These are phyloP conservation scores for Lasiurus cinereus DNA, from an alignment of 2,113 vertebrate species.

Conservation along the genomic window DNA sequence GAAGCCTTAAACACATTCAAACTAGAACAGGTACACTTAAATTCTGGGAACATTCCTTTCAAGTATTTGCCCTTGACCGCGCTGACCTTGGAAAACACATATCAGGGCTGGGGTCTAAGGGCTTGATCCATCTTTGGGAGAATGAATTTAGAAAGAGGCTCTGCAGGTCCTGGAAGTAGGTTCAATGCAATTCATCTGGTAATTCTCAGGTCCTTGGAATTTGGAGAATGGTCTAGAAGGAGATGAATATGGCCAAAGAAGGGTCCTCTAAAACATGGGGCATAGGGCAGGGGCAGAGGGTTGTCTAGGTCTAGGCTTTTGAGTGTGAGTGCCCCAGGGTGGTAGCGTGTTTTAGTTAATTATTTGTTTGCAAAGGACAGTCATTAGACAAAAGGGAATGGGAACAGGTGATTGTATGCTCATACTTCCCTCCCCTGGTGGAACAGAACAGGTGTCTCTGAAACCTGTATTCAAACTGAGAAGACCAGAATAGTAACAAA, in stretches of 20 bases:
- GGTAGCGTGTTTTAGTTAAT: not conserved
- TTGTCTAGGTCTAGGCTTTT: not conserved
- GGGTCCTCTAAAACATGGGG: not conserved
- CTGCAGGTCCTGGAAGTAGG: not conserved
- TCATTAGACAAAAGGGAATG: constrained; percentile 26
- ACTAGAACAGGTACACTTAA: not conserved
- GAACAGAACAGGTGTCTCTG: not conserved
- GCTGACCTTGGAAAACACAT: not conserved
- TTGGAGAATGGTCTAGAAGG: not conserved
- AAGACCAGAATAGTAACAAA: not conserved
- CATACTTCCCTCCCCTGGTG: not conserved
- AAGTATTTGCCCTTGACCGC: not conserved
- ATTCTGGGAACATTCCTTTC: not conserved
- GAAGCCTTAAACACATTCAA: not conserved
- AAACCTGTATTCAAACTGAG: not conserved
- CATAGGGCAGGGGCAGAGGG: not conserved
- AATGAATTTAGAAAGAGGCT: not conserved
- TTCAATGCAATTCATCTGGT: not conserved
- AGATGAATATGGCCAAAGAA: not conserved
- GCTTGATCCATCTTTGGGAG: not conserved
- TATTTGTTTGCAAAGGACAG: not conserved
- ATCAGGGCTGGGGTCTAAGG: not conserved
- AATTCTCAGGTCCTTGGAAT: not conserved
- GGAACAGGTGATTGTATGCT: not conserved
- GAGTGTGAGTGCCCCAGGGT: not conserved